Evolutionary conservation across 1,140 invertebrate genomes (phyloP).

Genomic region (Zophobas atratus): DNA sequence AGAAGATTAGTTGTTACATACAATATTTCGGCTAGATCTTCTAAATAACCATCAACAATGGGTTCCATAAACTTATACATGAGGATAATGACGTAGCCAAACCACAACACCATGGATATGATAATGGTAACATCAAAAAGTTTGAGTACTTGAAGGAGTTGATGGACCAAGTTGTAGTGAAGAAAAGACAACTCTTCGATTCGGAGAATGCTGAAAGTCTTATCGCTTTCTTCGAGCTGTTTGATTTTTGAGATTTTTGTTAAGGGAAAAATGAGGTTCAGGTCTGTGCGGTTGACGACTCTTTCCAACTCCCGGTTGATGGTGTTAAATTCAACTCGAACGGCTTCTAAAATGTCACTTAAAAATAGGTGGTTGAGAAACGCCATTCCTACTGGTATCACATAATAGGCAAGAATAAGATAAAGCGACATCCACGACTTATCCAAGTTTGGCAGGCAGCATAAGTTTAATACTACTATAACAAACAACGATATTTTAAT

Average conservation of each 20-base stretch:
- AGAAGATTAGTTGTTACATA: not conserved
- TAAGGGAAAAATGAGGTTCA: not conserved
- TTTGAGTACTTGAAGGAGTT: not conserved
- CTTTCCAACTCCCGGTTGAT: not conserved
- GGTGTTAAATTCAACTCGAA: not conserved
- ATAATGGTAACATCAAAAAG: not conserved
- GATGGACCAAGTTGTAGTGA: slow-evolving; percentile 4
- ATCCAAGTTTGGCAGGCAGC: not conserved
- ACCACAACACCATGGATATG: not conserved
- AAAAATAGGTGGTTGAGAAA: not conserved
- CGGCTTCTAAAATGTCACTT: not conserved
- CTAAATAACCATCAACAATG: not conserved
- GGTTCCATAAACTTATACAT: not conserved
- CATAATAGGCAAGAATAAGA: not conserved
- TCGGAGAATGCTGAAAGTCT: not conserved
- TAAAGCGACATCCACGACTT: not conserved
- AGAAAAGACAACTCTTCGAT: slow-evolving; percentile 7
- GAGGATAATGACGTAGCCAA: not conserved
- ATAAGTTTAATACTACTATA: not conserved
- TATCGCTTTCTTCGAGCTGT: not conserved
- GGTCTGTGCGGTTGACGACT: not conserved
- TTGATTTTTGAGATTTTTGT: slow-evolving; percentile 4
- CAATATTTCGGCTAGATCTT: not conserved
- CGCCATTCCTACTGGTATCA: not conserved
- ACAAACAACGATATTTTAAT: not conserved